phyloP scores from a whole-genome alignment of 2,888 invertebrate genomes.

The Agonopterix heracliana region DNA sequence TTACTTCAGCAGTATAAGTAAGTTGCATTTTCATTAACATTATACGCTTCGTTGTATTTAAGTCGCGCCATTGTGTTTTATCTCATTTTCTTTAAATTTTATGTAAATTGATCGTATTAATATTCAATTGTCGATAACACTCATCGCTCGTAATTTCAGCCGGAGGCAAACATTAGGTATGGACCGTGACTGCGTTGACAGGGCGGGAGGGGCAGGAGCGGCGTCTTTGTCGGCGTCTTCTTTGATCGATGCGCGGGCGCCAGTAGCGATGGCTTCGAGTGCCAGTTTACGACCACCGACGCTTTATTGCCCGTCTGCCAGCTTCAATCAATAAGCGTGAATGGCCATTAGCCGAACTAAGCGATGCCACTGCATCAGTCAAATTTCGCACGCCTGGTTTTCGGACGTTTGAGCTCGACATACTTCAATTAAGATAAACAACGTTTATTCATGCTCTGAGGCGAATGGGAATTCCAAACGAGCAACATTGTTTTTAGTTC shows the following conservation, averaged over 20 bases:
- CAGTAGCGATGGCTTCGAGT: constrained; percentile 57
- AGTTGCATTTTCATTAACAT: constrained; percentile 18
- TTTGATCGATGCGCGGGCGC: constrained; percentile 67
- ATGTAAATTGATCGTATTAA: constrained; percentile 53
- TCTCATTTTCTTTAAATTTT: constrained; percentile 35
- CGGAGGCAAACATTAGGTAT: constrained; percentile 52
- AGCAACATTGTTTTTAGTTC: no score
- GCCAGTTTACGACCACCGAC: constrained; percentile 67
- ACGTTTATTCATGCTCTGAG: no score
- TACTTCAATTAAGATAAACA: not conserved
- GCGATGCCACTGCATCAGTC: constrained; percentile 26
- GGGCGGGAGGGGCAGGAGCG: constrained; percentile 47
- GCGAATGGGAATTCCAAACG: no score
- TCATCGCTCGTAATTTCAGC: constrained; percentile 60
- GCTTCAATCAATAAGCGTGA: constrained; percentile 54
- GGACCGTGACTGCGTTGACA: constrained; percentile 70
- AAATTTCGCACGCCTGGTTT: constrained; percentile 32
- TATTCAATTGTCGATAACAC: constrained; percentile 56
- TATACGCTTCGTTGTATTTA: constrained; percentile 24
- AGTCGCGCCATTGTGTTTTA: constrained; percentile 28
- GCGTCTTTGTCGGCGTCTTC: constrained; percentile 58
- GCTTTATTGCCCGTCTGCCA: constrained; percentile 59
- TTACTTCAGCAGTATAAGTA: constrained; percentile 39
- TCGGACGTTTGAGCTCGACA: constrained; percentile 19
- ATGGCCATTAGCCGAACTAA: constrained; percentile 41